These are phyloP conservation scores for Notodonta ziczac DNA, from an alignment of 2,888 invertebrate genomes.

Conservation along the genomic window DNA sequence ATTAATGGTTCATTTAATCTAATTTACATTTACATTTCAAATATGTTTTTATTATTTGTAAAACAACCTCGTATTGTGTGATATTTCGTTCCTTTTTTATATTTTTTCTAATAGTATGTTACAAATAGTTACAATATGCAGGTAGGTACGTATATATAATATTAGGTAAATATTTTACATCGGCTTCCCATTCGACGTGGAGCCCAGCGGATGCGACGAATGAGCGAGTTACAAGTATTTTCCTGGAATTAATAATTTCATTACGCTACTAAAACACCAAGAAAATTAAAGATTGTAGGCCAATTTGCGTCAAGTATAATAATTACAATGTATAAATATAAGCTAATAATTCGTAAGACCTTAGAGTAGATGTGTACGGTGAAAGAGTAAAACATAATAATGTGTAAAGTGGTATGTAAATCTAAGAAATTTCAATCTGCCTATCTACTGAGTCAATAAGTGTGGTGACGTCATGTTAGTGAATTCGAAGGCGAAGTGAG, in stretches of 20 bases:
- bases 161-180: conserved; percentile 25
- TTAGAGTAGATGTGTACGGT: not conserved
- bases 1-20: too few relatives aligned
- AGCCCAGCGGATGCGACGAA: conserved; percentile 55
- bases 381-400: not conserved
- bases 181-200: conserved; percentile 52
- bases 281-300: too few relatives aligned
- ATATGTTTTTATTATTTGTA: conserved; percentile 32
- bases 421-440: too few relatives aligned
- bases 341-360: too few relatives aligned
- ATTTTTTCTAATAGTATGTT: not conserved
- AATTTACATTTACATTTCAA: conserved; percentile 23
- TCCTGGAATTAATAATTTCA: conserved; percentile 61
- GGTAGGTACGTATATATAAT: conserved; percentile 14
- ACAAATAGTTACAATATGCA: not conserved
- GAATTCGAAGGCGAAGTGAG: too few relatives aligned
- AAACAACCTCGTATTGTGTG: conserved; percentile 23
- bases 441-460: too few relatives aligned
- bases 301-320: conserved; percentile 18
- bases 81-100: conserved; percentile 25
- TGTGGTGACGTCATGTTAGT: too few relatives aligned
- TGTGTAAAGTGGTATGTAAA: not conserved
- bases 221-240: conserved; percentile 71
- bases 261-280: conserved; percentile 11
- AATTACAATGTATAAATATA: not conserved